Conservation (phyloP, 1,140 invertebrate species). For the Scylla paramamosain region DNA sequence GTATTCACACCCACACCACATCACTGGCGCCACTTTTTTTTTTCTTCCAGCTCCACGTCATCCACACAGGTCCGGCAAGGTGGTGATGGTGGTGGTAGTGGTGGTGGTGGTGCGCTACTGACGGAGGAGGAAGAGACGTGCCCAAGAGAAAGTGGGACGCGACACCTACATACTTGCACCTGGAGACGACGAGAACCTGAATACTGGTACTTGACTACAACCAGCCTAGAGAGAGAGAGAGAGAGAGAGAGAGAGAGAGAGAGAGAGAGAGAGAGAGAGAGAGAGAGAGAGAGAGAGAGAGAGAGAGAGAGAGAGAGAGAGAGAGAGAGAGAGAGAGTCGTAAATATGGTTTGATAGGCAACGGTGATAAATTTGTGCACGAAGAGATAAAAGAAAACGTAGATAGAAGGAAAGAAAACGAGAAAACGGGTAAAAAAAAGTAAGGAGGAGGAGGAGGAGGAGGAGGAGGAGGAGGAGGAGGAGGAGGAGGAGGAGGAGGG, state of each 20-base stretch:
- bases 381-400: not conserved
- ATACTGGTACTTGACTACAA: not conserved
- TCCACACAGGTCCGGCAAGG: not conserved
- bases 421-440: not conserved
- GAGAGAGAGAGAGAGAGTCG: conserved; percentile 30
- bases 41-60: too few relatives aligned
- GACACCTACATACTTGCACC: not conserved
- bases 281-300: conserved; percentile 25
- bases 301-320: conserved; percentile 47
- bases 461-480: too few relatives aligned
- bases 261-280: conserved; percentile 43
- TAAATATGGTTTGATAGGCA: not conserved
- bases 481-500: not conserved
- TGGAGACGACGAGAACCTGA: not conserved
- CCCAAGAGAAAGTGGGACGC: not conserved
- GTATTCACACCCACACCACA: too few relatives aligned
- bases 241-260: conserved; percentile 35
- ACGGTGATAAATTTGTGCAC: not conserved
- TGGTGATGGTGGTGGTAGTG: not conserved
- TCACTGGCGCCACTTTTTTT: too few relatives aligned
- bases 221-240: conserved; percentile 33
- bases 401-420: not conserved
- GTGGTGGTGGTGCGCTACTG: not conserved
- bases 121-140: not conserved
- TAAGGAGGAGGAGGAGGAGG: too few relatives aligned